Evolutionary conservation across 2,888 invertebrate genomes (phyloP), one percentile per base, ranked within the genome.

Genomic region (Caenorhabditis zanzibari): DNA sequence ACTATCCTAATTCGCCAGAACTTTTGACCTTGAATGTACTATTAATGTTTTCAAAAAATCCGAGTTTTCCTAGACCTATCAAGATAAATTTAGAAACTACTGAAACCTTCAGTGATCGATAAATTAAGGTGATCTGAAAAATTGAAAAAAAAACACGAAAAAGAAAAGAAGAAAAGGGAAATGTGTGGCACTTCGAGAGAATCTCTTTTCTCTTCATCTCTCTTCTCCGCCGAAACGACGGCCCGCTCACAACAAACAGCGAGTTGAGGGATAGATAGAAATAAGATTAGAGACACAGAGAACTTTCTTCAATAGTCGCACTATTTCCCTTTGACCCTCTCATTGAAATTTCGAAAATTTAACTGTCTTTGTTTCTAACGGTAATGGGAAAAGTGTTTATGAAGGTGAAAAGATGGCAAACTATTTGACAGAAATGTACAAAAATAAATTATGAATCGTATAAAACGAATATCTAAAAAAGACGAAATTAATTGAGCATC

Each of bases 401-500:
- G 77, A 71, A 61, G 63, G 41, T 59, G 76, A 49, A 61, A 58
- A 75, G 24, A 52, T 49, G 64, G 41, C 41, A 64, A 73, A 61
- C 28, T 79, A 71, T 71, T 61, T 54, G 54, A 79, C 71, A 79
- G 56, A 71, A 71, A 73, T 72, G 54, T 69, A 73, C 73, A 38
- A 38, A 47, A 73, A 74, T 66, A 74, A 72, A 72, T 79, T 72
- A 77, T 63, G 69, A 41, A 44, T 44, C 19, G 44, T n/a, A 19
- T 22, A 14, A 26, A 68, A 59, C 24, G 10, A n/a, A 22, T 10
- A n/a, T 28, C 24, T 85, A 2, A 66, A 10, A 12, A 26, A 24
- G 4, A 38, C 14, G 6, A 35, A 24, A 52, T 41, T 84, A 92
- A 74, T 99, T 99, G 73, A 99, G 95, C 96, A 99, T 98, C 16